Evolutionary conservation across 1,140 invertebrate species (phyloP).

Genomic region (Bathynomus jamesi): DNA sequence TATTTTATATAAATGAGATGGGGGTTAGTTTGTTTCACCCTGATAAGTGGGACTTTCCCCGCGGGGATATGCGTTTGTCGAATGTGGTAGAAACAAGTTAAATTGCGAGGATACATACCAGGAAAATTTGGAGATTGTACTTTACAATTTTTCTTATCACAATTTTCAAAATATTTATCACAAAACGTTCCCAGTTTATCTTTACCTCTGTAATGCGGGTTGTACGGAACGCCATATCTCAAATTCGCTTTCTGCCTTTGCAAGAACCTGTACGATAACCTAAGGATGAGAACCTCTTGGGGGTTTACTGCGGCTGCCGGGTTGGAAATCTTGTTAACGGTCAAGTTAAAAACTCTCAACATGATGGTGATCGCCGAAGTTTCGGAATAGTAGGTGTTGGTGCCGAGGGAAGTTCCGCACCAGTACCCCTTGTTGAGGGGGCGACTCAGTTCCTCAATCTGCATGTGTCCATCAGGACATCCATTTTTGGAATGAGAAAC

Average conservation of each 20-base stretch:
- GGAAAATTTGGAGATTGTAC: slow-evolving; percentile 79
- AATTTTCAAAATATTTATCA: slow-evolving; percentile 79
- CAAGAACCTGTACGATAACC: slow-evolving; percentile 71
- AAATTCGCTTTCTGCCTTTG: slow-evolving; percentile 62
- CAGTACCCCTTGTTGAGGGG: slow-evolving; percentile 67
- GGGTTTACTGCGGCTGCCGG: slow-evolving; percentile 1
- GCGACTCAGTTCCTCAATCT: slow-evolving; percentile 60
- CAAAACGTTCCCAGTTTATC: slow-evolving; percentile 77
- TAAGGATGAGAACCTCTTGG: slow-evolving; percentile 47
- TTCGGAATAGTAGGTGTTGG: slow-evolving; percentile 76
- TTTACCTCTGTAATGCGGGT: slow-evolving; percentile 62
- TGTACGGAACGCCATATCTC: slow-evolving; percentile 53
- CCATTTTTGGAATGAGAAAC: slow-evolving; percentile 47
- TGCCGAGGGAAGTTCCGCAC: slow-evolving; percentile 74
- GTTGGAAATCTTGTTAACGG: slow-evolving; percentile 46
- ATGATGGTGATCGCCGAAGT: slow-evolving; percentile 67
- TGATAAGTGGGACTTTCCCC: slow-evolving; percentile 32
- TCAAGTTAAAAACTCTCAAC: slow-evolving; percentile 57
- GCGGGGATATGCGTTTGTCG: slow-evolving; percentile 58
- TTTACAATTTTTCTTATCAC: slow-evolving; percentile 75
- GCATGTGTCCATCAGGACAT: slow-evolving; percentile 71
- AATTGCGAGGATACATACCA: slow-evolving; percentile 73
- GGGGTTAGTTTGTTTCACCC: slow-evolving; percentile 27
- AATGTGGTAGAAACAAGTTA: slow-evolving; percentile 70
- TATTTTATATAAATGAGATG: slow-evolving; percentile 38